Conservation (phyloP, 2,797 vertebrate species). For the Sebastes flavidus region DNA sequence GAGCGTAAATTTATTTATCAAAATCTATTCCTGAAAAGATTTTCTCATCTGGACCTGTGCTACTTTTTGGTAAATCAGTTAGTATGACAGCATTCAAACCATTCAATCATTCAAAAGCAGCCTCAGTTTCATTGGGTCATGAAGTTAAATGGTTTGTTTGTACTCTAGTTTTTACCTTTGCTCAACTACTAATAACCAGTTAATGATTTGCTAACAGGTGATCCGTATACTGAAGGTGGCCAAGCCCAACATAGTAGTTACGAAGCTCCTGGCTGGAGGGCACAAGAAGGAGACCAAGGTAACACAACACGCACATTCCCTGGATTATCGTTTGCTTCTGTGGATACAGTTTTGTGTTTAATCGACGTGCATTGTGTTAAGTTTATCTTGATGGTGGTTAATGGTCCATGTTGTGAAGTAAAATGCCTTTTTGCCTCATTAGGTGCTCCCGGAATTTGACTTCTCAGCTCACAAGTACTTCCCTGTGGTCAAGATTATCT, state of each 20-base stretch:
- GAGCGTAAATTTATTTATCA: not conserved
- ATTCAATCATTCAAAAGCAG: not conserved
- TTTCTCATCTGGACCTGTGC: not conserved
- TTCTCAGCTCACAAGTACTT: constrained; percentile 99
- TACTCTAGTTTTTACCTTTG: not conserved
- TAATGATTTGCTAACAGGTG: constrained; percentile 81
- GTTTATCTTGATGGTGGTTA: not conserved
- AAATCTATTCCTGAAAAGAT: not conserved
- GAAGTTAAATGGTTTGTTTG: not conserved
- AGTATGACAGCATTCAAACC: not conserved
- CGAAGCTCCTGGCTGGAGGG: constrained; percentile 96
- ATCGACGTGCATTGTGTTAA: not conserved
- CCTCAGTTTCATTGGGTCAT: not conserved
- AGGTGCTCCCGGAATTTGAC: constrained; percentile 98
- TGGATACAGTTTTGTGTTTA: not conserved
- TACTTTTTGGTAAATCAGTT: not conserved
- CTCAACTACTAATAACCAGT: not conserved
- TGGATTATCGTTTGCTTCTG: not conserved
- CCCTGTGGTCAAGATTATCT: constrained; percentile 95
- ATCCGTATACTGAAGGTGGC: constrained; percentile 96
- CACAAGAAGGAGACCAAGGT: constrained; percentile 99
- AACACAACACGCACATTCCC: constrained; percentile 32
- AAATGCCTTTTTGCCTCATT: constrained; percentile 6
- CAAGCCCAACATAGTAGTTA: constrained; percentile 98
- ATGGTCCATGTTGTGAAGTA: not conserved